phyloP scores from a whole-genome alignment of 2,797 vertebrate genomes.

The Nyctibius grandis region DNA sequence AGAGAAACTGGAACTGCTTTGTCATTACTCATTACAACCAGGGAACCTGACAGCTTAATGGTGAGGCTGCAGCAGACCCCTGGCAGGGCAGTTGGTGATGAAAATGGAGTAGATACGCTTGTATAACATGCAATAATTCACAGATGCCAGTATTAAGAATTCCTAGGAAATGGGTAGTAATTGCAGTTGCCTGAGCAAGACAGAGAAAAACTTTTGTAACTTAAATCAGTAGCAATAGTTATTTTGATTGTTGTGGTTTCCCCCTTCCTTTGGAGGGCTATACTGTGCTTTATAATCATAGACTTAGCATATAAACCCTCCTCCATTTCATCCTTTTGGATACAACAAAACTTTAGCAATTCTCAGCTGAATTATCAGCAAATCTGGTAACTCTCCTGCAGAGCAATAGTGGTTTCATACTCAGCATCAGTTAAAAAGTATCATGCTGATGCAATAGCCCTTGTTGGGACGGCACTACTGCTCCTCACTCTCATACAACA shows the following conservation, averaged over 20 bases:
- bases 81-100: not conserved
- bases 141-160: not conserved
- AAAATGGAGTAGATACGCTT: not conserved
- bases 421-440: not conserved
- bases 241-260: not conserved
- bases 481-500: not conserved
- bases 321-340: not conserved
- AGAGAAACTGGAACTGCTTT: not conserved
- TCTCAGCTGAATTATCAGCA: not conserved
- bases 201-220: not conserved
- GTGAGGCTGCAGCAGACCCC: not conserved
- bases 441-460: not conserved
- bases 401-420: accelerated
- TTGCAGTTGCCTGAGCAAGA: not conserved
- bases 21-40: not conserved
- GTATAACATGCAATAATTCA: not conserved
- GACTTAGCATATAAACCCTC: not conserved
- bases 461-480: not conserved
- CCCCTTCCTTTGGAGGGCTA: not conserved
- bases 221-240: not conserved
- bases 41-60: not conserved
- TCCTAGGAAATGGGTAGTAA: not conserved
- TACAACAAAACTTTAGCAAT: not conserved
- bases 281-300: not conserved
- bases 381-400: not conserved